Conservation (phyloP, 23 tunicate genomes). For the Aplidium turbinatum region DNA sequence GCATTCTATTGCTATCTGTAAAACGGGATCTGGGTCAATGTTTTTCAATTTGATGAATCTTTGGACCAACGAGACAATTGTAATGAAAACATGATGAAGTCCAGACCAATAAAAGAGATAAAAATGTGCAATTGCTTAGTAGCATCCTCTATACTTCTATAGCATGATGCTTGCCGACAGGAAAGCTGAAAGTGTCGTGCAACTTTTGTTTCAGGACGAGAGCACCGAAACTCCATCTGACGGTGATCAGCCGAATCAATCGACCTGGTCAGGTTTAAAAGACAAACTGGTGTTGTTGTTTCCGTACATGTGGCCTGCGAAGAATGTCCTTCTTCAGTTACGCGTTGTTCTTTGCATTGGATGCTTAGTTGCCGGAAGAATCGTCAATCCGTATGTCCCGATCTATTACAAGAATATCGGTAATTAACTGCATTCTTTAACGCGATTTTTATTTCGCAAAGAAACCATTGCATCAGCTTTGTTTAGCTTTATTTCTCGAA, state of each 20-base stretch:
- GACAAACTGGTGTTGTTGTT: slow-evolving; percentile 59
- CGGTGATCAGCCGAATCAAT: not conserved
- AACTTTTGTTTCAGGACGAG: not conserved
- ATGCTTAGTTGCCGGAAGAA: slow-evolving; percentile 81
- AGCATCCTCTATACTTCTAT: too few relatives aligned
- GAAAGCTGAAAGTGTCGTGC: not conserved
- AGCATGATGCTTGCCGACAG: too few relatives aligned
- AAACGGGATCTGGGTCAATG: too few relatives aligned
- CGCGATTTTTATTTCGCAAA: not conserved
- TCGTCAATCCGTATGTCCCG: slow-evolving; percentile 88
- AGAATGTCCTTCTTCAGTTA: slow-evolving; percentile 55
- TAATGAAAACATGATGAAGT: slow-evolving; percentile 40
- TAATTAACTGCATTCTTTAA: not conserved
- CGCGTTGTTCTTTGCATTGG: slow-evolving; percentile 68
- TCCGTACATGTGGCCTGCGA: slow-evolving; percentile 93
- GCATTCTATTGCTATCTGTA: too few relatives aligned
- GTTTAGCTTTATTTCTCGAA: too few relatives aligned
- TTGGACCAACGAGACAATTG: too few relatives aligned
- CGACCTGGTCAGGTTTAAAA: slow-evolving; percentile 76
- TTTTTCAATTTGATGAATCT: too few relatives aligned
- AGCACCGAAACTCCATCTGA: too few relatives aligned
- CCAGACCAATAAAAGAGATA: too few relatives aligned
- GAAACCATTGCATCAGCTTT: not conserved
- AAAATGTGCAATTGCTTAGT: too few relatives aligned
- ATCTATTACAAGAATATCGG: slow-evolving; percentile 78